phyloP scores from a whole-genome alignment of 2,797 vertebrate species.

The Chloroceryle inda region DNA sequence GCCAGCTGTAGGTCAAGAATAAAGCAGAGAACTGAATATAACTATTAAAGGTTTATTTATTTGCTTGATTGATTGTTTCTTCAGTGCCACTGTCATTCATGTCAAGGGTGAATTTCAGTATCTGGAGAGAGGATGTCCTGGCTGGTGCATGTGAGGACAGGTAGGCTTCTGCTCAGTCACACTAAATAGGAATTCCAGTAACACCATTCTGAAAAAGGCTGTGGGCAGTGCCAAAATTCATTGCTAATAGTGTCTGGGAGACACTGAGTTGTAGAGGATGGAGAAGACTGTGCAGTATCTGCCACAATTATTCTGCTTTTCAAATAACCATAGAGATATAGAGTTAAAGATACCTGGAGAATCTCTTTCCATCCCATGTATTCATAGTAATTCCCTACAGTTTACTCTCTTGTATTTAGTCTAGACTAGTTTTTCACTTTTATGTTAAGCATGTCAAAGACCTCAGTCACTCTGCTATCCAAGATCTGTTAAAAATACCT shows the following conservation, averaged over 20 bases:
- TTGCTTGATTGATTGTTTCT: neutral
- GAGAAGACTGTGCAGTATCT: neutral
- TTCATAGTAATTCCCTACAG: neutral
- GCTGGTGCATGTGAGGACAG: rapidly evolving
- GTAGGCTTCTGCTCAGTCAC: neutral
- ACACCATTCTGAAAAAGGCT: neutral
- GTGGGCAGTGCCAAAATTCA: neutral
- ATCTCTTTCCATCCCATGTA: neutral
- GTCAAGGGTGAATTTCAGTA: neutral
- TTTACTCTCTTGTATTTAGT: neutral
- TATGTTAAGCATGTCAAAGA: neutral
- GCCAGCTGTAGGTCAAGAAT: neutral
- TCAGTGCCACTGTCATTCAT: neutral
- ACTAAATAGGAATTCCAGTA: neutral
- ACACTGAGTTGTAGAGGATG: neutral
- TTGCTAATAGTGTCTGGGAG: neutral
- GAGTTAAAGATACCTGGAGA: neutral
- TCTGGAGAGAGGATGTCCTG: neutral
- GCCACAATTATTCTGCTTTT: neutral
- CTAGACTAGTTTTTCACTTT: neutral
- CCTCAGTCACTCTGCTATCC: neutral
- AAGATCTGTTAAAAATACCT: neutral
- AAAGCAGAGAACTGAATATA: neutral
- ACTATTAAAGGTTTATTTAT: neutral
- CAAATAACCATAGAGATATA: neutral